These are phyloP conservation scores for Astreopora myriophthalma DNA, from an alignment of 64 coral and sea anemone species.

Conservation along the genomic window DNA sequence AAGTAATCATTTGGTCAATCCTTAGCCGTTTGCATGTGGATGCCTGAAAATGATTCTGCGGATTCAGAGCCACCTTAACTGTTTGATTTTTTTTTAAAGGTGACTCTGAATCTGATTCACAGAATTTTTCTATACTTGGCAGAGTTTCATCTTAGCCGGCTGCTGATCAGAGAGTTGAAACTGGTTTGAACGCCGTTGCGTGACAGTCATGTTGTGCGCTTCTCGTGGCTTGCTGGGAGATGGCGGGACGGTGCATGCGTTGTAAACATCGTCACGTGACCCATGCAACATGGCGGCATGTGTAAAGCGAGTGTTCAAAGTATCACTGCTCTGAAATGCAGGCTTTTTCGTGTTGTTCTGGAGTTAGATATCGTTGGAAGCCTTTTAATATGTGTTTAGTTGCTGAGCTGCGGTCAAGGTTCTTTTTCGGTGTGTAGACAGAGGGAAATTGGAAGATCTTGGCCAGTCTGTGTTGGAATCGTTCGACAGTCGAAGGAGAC, in stretches of 20 bases:
- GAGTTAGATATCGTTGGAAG: background rate
- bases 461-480: background rate
- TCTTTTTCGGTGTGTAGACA: background rate
- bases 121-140: no score
- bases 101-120: no score
- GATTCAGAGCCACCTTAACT: no score
- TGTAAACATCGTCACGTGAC: slow-evolving; percentile 26
- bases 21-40: no score
- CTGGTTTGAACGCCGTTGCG: no score
- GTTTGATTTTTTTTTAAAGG: no score
- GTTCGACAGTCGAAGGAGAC: background rate
- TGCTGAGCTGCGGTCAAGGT: background rate
- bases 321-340: background rate
- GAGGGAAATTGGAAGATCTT: background rate
- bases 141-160: no score
- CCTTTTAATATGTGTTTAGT: background rate
- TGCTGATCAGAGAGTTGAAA: no score
- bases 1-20: no score
- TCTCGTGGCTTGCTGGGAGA: no score
- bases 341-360: background rate
- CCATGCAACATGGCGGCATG: slow-evolving; percentile 29
- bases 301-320: background rate
- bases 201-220: background rate
- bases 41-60: no score
- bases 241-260: slow-evolving; percentile 49